A percentile compares a stretch with the other conserved stretches of the same genome.
These are phyloP conservation scores for Antheraea assamensis DNA, from an alignment of 2,888 invertebrate genomes.

Conservation along the genomic window DNA sequence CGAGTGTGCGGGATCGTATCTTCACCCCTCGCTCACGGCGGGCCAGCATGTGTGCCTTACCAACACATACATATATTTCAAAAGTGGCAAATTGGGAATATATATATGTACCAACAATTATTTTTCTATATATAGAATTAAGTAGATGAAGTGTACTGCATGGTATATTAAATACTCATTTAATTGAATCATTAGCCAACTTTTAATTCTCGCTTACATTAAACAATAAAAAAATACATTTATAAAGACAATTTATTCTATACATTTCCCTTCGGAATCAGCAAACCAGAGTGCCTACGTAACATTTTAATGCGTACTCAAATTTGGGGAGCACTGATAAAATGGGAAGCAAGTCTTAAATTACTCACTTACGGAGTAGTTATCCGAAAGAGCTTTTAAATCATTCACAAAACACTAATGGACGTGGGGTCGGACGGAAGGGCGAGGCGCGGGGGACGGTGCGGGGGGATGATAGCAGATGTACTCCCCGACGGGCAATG, in stretches of 20 bases:
- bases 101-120: too few relatives aligned
- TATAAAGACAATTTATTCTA: not conserved
- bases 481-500: conserved; percentile 77
- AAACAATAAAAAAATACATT: conserved; percentile 6
- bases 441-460: conserved; percentile 47
- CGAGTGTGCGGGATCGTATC: too few relatives aligned
- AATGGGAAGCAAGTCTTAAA: conserved; percentile 81
- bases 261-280: conserved; percentile 36
- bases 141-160: too few relatives aligned
- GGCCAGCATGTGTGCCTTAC: too few relatives aligned
- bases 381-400: conserved; percentile 83
- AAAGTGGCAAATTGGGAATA: too few relatives aligned
- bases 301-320: conserved; percentile 81
- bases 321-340: conserved; percentile 81
- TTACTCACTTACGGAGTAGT: conserved; percentile 83
- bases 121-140: too few relatives aligned
- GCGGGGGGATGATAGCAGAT: conserved; percentile 59
- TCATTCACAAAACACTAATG: conserved; percentile 83
- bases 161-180: conserved; percentile 3
- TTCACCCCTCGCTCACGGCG: too few relatives aligned
- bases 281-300: conserved; percentile 48
- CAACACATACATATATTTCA: too few relatives aligned
- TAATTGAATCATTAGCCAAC: not conserved
- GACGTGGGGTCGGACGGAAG: conserved; percentile 71
- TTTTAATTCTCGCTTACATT: not conserved